Base-by-base conservation (phyloP, 2,113 vertebrate genomes). In the Macrotus californicus region DNA sequence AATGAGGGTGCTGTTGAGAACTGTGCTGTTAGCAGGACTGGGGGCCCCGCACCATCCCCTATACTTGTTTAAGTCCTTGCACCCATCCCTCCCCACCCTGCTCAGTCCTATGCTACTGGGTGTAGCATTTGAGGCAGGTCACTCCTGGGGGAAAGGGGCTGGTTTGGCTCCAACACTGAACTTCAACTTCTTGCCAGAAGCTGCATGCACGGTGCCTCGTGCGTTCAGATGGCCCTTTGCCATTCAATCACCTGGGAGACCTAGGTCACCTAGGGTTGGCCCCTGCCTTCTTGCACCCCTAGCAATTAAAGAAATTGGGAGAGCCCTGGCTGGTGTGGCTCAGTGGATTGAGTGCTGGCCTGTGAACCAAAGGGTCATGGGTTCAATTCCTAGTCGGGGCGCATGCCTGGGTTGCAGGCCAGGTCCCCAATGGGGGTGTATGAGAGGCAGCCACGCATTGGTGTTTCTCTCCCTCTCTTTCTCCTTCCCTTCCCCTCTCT, bases 191-290 rank as follows among this genome's bases (percentile, higher is more conserved):
- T 79, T 64, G 59, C 56, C 15, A 0, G 26, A 41, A 48, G 48
- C 31, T 15, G 3, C 3, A 0, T 5, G 2, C 29, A 13, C 29
- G 24, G 46, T 13, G 19, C 41, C 50, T 34, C 15, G 1, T 52
- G n/a, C 39, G 31, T 14, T 22, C 66, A 21, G 80, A 13, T 50
- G 34, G 22, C 24, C 67, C 1, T 15, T 46, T 52, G 41, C 43
- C 64, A 11, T 36, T 46, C 24, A 16, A n/a, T 59, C 34, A n/a
- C n/a, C 61, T 15, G 3, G 46, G 12, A 46, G 31, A 5, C 16
- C 64, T 19, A 7, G 14, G 66, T 56, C 85, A 26, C 4, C 29
- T 31, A 8, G 36, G 24, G 12, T 66, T 11, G 13, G 43, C 26
- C 29, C 13, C 72, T 36, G 26, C 48, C 36, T n/a, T 29, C 18